Conservation (phyloP, 2,888 invertebrate species). For the Liodrosophila aerea region DNA sequence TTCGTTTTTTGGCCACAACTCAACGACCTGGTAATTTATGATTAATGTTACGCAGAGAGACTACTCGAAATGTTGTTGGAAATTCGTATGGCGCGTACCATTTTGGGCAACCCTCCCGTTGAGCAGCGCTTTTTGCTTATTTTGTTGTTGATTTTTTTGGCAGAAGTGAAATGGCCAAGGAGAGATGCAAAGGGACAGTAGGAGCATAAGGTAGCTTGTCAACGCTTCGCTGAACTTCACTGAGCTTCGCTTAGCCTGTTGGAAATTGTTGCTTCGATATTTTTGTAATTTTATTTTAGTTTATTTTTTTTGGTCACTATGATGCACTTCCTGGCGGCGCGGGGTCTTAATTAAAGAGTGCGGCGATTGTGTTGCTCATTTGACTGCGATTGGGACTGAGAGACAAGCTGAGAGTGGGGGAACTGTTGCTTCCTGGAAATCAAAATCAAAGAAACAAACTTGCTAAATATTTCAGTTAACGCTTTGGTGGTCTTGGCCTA, state of each 20-base stretch:
- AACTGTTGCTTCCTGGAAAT: slow-evolving; percentile 72
- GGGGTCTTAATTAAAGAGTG: slow-evolving; percentile 71
- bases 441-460: slow-evolving; percentile 79
- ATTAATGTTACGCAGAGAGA: slow-evolving; percentile 69
- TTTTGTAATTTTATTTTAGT: neutral
- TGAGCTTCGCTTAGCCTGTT: slow-evolving; percentile 48
- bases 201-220: slow-evolving; percentile 57
- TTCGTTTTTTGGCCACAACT: slow-evolving; percentile 59
- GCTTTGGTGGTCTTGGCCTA: slow-evolving; percentile 78
- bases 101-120: slow-evolving; percentile 77
- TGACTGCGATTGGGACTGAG: slow-evolving; percentile 42
- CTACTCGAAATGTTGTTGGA: slow-evolving; percentile 49
- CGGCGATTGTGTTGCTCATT: slow-evolving; percentile 60
- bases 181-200: neutral
- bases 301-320: slow-evolving; percentile 35
- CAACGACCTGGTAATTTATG: slow-evolving; percentile 80
- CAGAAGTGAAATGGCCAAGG: slow-evolving; percentile 18
- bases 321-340: slow-evolving; percentile 60
- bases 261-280: slow-evolving; percentile 28
- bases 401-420: neutral
- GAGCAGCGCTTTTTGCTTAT: slow-evolving; percentile 67
- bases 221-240: slow-evolving; percentile 67
- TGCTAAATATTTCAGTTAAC: slow-evolving; percentile 79
- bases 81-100: slow-evolving; percentile 64
- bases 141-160: slow-evolving; percentile 27